Percentiles rank a stretch among this genome's conserved stretches.
Conservation (phyloP, 2,113 vertebrate species). For the Eonycteris spelaea region DNA sequence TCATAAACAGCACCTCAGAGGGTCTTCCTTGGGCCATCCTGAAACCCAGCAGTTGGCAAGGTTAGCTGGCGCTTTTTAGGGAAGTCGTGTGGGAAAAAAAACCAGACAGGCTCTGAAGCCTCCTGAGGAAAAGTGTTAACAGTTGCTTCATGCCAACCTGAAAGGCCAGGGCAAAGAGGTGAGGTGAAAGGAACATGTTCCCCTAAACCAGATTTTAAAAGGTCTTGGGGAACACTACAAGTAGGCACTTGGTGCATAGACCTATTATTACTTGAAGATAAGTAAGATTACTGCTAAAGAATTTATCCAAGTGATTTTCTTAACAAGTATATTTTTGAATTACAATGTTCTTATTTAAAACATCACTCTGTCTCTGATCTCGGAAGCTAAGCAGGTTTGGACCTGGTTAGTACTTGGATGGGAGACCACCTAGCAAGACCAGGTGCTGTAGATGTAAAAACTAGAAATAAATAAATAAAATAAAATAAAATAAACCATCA, state of each 20-base stretch:
- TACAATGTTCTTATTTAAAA: slow-evolving; percentile 29
- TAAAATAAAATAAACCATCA: too few relatives aligned
- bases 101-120: neutral
- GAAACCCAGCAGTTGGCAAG: neutral
- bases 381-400: too few relatives aligned
- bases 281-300: neutral
- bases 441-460: too few relatives aligned
- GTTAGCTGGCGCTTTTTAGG: neutral
- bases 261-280: slow-evolving; percentile 3
- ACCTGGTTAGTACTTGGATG: too few relatives aligned
- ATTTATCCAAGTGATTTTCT: neutral
- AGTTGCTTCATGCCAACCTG: neutral
- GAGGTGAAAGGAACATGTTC: neutral
- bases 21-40: slow-evolving; percentile 37
- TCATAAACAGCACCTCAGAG: slow-evolving; percentile 40
- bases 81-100: neutral
- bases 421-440: too few relatives aligned
- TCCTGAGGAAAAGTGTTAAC: too few relatives aligned
- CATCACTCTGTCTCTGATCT: too few relatives aligned
- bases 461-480: too few relatives aligned
- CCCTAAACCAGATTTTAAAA: neutral
- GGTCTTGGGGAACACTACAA: neutral
- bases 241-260: neutral
- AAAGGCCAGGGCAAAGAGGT: neutral
- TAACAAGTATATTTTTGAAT: neutral